phyloP scores from a whole-genome alignment of 2,113 vertebrate genomes.

The Pyrgilauda ruficollis region DNA sequence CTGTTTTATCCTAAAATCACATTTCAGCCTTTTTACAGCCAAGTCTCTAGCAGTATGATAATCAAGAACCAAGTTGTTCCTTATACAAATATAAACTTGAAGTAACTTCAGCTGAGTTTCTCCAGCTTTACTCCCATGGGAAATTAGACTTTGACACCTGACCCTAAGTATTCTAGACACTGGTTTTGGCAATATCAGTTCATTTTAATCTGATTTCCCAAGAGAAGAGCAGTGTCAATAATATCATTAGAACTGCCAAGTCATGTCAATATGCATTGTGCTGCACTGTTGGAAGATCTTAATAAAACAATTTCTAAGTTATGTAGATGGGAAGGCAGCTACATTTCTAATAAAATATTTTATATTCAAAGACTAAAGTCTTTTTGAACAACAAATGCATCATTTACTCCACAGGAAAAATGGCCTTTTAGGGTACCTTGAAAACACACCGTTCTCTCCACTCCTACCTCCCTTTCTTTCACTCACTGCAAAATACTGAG shows the following conservation, averaged over 20 bases:
- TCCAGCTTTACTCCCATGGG: neutral
- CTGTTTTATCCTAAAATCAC: neutral
- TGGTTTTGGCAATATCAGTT: neutral
- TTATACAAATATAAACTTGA: neutral
- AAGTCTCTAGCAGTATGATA: neutral
- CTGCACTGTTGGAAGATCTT: neutral
- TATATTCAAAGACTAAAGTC: neutral
- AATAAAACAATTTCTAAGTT: neutral
- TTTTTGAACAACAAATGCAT: slow-evolving; percentile 1
- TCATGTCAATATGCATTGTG: neutral
- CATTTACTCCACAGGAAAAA: neutral
- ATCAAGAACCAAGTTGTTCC: neutral
- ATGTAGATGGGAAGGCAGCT: neutral
- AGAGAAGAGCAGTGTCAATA: neutral
- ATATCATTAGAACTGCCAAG: neutral
- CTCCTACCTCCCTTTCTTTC: slow-evolving; percentile 21
- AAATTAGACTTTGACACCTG: neutral
- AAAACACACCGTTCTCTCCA: neutral
- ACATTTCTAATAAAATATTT: neutral
- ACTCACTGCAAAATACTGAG: slow-evolving; percentile 59
- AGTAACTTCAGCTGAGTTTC: neutral
- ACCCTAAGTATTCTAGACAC: neutral
- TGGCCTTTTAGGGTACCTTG: neutral
- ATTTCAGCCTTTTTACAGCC: neutral
- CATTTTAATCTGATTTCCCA: slow-evolving; percentile 5